phyloP scores from a whole-genome alignment of 1,140 invertebrate species.

The Tetraneura akinire region DNA sequence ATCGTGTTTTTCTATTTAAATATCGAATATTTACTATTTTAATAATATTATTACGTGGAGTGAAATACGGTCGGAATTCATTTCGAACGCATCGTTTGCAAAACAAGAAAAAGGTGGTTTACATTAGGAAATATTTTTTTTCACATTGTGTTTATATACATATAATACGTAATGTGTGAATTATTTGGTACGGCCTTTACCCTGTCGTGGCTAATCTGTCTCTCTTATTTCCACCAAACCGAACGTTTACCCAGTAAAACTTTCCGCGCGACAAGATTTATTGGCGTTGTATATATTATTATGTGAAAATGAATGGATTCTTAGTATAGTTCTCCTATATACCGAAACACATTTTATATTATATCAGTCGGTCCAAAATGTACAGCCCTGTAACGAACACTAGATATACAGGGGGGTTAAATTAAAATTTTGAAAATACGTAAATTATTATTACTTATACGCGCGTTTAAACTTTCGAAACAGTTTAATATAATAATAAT shows the following conservation, averaged over 20 bases:
- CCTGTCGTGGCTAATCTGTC: constrained; percentile 43
- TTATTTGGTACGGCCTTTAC: constrained; percentile 49
- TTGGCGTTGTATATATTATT: constrained; percentile 3
- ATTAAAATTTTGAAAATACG: background rate
- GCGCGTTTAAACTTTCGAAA: background rate
- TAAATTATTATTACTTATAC: background rate
- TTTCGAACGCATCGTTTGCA: constrained; percentile 25
- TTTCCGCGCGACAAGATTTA: constrained; percentile 31
- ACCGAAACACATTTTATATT: constrained; percentile 40
- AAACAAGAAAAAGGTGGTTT: constrained; percentile 51
- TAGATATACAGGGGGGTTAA: background rate
- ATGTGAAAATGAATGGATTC: constrained; percentile 15
- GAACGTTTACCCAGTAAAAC: constrained; percentile 20
- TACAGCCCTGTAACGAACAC: too few relatives aligned
- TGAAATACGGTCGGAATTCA: too few relatives aligned
- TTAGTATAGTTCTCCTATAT: too few relatives aligned
- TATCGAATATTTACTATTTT: constrained; percentile 19
- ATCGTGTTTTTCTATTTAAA: too few relatives aligned
- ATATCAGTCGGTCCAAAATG: background rate
- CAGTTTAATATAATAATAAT: background rate
- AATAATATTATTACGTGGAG: background rate
- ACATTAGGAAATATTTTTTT: constrained; percentile 46
- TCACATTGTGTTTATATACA: constrained; percentile 38
- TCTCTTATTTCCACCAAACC: constrained; percentile 15
- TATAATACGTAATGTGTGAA: constrained; percentile 44